Conservation (phyloP, 2,113 vertebrate genomes). For the Pygathrix nemaeus region DNA sequence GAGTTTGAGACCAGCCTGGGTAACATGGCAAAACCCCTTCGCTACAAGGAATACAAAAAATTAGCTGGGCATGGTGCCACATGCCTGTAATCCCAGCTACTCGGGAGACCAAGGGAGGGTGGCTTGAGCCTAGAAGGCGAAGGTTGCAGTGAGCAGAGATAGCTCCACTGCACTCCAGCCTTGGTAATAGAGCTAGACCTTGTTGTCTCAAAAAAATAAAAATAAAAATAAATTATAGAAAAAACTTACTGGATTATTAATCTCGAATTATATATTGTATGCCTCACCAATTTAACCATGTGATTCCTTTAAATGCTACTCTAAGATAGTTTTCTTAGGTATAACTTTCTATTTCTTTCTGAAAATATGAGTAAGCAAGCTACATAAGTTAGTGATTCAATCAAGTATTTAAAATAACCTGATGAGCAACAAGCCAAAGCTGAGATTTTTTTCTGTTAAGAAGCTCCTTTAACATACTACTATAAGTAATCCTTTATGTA, state of each 20-base stretch:
- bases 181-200: too few relatives aligned
- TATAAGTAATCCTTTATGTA: neutral
- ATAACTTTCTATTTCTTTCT: slow-evolving; percentile 15
- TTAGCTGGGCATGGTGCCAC: too few relatives aligned
- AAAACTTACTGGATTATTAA: neutral
- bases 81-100: too few relatives aligned
- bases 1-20: too few relatives aligned
- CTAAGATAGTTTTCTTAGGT: neutral
- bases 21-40: too few relatives aligned
- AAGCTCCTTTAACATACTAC: neutral
- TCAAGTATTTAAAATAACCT: neutral
- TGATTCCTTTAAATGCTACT: neutral
- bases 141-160: too few relatives aligned
- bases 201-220: too few relatives aligned
- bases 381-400: neutral
- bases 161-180: too few relatives aligned
- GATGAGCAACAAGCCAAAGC: neutral
- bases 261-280: neutral
- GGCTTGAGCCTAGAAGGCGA: too few relatives aligned
- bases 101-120: too few relatives aligned
- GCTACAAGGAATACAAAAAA: too few relatives aligned
- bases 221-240: neutral
- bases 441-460: neutral
- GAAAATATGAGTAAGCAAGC: neutral
- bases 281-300: neutral